Evolutionary conservation across 2,113 vertebrate species (phyloP).

Genomic region (Tragulus kanchil): DNA sequence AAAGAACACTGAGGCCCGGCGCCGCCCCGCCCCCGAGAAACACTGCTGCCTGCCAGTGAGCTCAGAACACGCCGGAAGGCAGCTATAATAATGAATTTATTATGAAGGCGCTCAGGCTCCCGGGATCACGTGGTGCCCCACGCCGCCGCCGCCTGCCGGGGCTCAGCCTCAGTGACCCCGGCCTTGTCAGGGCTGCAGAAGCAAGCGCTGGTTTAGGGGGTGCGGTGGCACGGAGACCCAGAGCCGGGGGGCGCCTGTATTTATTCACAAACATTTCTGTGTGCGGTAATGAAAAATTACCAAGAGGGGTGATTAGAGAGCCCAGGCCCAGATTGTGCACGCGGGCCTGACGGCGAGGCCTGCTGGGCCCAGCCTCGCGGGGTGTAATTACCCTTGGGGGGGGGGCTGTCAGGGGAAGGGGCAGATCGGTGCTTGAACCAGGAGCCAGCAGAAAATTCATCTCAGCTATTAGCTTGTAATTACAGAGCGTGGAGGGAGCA

Average conservation of each 20-base stretch:
- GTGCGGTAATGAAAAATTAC: constrained; percentile 76
- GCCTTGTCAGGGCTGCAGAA: neutral
- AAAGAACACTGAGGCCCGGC: neutral
- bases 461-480: constrained; percentile 90
- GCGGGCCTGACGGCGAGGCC: constrained; percentile 61
- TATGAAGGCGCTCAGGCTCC: constrained; percentile 39
- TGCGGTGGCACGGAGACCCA: fast-evolving
- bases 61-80: neutral
- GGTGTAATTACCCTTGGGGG: constrained; percentile 83
- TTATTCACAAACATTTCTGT: constrained; percentile 80
- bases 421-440: constrained; percentile 82
- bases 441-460: constrained; percentile 85
- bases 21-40: neutral
- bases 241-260: constrained; percentile 42
- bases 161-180: neutral
- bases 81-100: constrained; percentile 78
- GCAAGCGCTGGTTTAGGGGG: too few species aligned
- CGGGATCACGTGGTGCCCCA: neutral
- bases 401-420: constrained; percentile 65
- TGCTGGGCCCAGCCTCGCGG: constrained; percentile 67
- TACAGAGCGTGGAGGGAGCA: constrained; percentile 87
- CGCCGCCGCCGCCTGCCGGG: fast-evolving
- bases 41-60: neutral
- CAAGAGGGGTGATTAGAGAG: constrained; percentile 76
- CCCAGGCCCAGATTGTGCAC: constrained; percentile 50